A percentile compares a stretch with the other conserved stretches of the same genome.
phyloP scores from a whole-genome alignment of 2,888 invertebrate species.

The Altica lythri region DNA sequence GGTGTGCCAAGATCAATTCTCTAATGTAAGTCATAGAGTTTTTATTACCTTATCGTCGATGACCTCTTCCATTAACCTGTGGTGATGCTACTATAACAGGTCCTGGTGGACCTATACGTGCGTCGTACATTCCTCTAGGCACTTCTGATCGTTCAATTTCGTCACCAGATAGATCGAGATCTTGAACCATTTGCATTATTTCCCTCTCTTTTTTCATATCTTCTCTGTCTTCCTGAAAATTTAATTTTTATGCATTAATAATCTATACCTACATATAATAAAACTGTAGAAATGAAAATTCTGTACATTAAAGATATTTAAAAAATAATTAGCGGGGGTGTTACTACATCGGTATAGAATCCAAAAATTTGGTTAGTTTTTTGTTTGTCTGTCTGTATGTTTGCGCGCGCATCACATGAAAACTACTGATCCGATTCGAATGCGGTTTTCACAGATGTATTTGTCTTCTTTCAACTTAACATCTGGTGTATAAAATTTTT shows the following conservation, averaged over 20 bases:
- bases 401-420: too few species aligned
- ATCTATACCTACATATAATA: too few species aligned
- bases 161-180: conserved; percentile 80
- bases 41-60: conserved; percentile 47
- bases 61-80: conserved; percentile 53
- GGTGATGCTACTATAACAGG: conserved; percentile 51
- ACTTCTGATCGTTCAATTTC: conserved; percentile 72
- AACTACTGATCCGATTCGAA: too few species aligned
- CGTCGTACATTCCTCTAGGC: conserved; percentile 65
- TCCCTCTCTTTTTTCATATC: conserved; percentile 88
- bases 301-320: background rate
- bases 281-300: too few species aligned
- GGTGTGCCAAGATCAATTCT: too few species aligned
- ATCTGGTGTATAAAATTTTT: too few species aligned
- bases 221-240: conserved; percentile 66
- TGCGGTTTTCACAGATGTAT: too few species aligned
- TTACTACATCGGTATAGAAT: background rate
- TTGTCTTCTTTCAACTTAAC: too few species aligned
- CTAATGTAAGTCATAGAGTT: background rate
- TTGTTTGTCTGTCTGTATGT: too few species aligned
- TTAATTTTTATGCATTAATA: conserved; percentile 1
- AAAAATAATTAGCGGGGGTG: background rate
- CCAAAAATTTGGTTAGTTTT: too few species aligned
- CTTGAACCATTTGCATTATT: conserved; percentile 92
- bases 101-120: conserved; percentile 48